Base-by-base conservation (phyloP, 2,797 vertebrate genomes). In the Sebastes hubbsi region DNA sequence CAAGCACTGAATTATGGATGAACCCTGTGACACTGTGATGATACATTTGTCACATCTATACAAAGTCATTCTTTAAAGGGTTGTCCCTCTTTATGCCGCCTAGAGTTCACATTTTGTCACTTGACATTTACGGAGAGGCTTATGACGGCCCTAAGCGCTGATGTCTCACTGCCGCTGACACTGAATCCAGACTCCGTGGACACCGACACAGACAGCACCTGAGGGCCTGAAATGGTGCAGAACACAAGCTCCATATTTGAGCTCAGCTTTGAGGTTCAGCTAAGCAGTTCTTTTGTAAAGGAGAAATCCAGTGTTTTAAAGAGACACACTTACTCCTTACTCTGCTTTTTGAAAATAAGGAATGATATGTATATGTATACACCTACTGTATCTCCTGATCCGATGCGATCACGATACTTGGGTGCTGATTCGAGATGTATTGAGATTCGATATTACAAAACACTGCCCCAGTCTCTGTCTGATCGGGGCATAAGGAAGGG, bases 81-180 rank as follows among this genome's bases (percentile, higher is more conserved):
- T 84, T 83, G 90, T 93, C 91, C 86, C 86, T 90, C 81, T 90
- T 92, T 83, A 87, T 90, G 87, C 86, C 67, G 81, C 87, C 86
- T 80, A 75, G 82, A 90, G 92, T 93, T 94, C 90, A 90, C 85
- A 89, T 93, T 93, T 92, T 93, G 91, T 92, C 91, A 92, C 87
- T 92, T 95, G 92, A 94, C 91, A 94, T 95, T 94, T 94, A 86
- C 84, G 58, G 77, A 79, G 87, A 87, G 69, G 86, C 88, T 92
- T 79, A 87, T 80, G 88, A 89, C 46, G 74, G 87, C 90, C 87
- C 61, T 10, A 38, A 88, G 90, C 86, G 54, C 86, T 89, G 89
- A 86, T 84, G 88, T 92, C 92, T 93, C 89, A 69, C 85, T 89
- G 87, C 78, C 34, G 73, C 85, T 76, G 86, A 87, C 89, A 89